phyloP scores from a whole-genome alignment of 2,113 vertebrate genomes.

The Taxidea taxus region DNA sequence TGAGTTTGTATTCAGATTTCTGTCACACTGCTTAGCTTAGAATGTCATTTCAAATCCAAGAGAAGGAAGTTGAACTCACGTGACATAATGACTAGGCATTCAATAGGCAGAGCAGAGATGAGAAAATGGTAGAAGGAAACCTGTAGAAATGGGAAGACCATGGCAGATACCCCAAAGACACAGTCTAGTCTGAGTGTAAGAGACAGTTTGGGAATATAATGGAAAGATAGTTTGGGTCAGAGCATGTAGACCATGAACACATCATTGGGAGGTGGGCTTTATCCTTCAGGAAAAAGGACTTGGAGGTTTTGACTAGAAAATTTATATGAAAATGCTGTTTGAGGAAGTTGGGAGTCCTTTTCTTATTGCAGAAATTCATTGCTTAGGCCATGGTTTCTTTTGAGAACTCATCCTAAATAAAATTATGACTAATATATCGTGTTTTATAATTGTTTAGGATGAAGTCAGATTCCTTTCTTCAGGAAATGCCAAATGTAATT shows the following conservation, averaged over 20 bases:
- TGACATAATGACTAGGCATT: not conserved
- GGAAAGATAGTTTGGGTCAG: not conserved
- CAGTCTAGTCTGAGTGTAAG: not conserved
- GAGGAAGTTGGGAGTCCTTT: not conserved
- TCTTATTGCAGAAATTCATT: not conserved
- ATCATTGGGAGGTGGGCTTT: not conserved
- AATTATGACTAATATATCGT: not conserved
- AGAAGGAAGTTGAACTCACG: not conserved
- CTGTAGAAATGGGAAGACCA: not conserved
- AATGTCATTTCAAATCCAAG: constrained; percentile 27
- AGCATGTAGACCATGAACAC: not conserved
- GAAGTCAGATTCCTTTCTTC: constrained; percentile 82
- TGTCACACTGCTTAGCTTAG: not conserved
- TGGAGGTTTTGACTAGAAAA: not conserved
- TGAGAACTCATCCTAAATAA: not conserved
- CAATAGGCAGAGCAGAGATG: not conserved
- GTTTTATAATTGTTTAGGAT: constrained; percentile 77
- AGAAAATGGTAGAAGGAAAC: not conserved
- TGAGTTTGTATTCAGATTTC: constrained; percentile 9
- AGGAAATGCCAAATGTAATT: constrained; percentile 75
- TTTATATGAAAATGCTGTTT: not conserved
- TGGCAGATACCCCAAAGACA: not conserved
- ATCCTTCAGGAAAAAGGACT: not conserved
- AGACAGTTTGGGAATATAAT: not conserved
- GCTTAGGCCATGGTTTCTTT: not conserved